Conservation (phyloP, 2,888 invertebrate species). For the Encarsia formosa region DNA sequence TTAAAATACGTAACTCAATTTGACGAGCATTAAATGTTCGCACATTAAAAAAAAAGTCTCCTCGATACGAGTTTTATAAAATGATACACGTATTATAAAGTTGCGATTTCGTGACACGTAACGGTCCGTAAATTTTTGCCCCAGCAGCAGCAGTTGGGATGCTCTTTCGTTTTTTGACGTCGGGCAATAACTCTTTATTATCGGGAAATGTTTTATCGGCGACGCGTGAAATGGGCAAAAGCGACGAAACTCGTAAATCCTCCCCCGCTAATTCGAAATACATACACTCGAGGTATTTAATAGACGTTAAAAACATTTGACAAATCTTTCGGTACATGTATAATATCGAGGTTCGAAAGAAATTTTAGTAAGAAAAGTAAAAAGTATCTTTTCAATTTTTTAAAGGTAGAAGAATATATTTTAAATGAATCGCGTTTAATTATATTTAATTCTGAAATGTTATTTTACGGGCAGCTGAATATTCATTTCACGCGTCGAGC, state of each 20-base stretch:
- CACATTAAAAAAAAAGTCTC: constrained; percentile 7
- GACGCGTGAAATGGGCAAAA: constrained; percentile 23
- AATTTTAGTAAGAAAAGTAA: too few relatives aligned
- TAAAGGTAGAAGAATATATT: too few relatives aligned
- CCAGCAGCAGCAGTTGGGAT: background rate
- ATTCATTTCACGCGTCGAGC: too few relatives aligned
- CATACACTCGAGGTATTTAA: constrained; percentile 10
- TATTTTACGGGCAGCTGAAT: too few relatives aligned
- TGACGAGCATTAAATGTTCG: constrained; percentile 16
- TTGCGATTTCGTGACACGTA: constrained; percentile 17
- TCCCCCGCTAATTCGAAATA: constrained; percentile 13
- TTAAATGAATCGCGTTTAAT: too few relatives aligned
- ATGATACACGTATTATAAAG: background rate
- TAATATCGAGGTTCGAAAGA: too few relatives aligned
- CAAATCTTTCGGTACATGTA: too few relatives aligned
- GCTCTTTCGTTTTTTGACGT: constrained; percentile 23
- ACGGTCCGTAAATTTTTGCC: constrained; percentile 24
- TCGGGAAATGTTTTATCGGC: constrained; percentile 25
- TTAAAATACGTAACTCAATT: constrained; percentile 16
- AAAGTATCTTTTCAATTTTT: too few relatives aligned
- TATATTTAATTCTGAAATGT: too few relatives aligned
- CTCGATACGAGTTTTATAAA: background rate
- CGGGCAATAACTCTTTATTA: constrained; percentile 24
- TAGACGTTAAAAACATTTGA: constrained; percentile 21
- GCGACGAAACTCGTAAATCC: constrained; percentile 24